These are phyloP conservation scores for Agriopis aurantiaria DNA, from an alignment of 2,888 invertebrate species.

Conservation along the genomic window DNA sequence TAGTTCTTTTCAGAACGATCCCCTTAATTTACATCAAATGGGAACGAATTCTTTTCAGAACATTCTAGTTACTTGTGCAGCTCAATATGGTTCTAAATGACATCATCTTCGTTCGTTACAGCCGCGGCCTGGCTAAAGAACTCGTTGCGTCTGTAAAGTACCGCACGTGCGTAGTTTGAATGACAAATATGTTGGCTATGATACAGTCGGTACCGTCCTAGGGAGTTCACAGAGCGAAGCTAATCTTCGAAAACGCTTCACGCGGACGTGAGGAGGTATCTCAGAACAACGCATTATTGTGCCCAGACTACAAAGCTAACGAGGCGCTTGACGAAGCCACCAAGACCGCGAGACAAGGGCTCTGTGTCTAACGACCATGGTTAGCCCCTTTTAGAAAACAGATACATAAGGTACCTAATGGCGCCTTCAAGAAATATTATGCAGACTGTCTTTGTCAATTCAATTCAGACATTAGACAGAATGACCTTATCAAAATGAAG, in stretches of 20 bases:
- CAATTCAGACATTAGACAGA: neutral
- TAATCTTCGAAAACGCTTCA: slow-evolving; percentile 67
- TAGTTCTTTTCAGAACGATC: slow-evolving; percentile 13
- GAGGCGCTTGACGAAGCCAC: slow-evolving; percentile 45
- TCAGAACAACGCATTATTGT: slow-evolving; percentile 67
- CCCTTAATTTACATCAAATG: slow-evolving; percentile 37
- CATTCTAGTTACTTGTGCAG: slow-evolving; percentile 29
- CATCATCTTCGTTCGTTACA: slow-evolving; percentile 44
- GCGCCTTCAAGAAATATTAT: slow-evolving; percentile 18
- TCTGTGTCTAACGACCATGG: slow-evolving; percentile 34
- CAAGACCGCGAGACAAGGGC: slow-evolving; percentile 38
- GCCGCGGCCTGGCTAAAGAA: slow-evolving; percentile 39
- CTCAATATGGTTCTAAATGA: slow-evolving; percentile 41
- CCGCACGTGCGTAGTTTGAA: slow-evolving; percentile 57
- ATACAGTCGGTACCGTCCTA: slow-evolving; percentile 60
- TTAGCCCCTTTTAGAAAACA: slow-evolving; percentile 24
- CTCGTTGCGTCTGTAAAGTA: slow-evolving; percentile 31
- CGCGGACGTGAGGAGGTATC: slow-evolving; percentile 56
- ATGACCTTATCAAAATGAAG: neutral
- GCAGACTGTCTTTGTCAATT: slow-evolving; percentile 1
- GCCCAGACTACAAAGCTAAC: slow-evolving; percentile 51
- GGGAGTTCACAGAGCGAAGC: slow-evolving; percentile 57
- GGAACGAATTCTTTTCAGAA: slow-evolving; percentile 32
- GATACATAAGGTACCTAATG: slow-evolving; percentile 2
- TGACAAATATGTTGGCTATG: slow-evolving; percentile 63